Evolutionary conservation across 2,113 vertebrate species (phyloP).

Genomic region (Ursus arctos): DNA sequence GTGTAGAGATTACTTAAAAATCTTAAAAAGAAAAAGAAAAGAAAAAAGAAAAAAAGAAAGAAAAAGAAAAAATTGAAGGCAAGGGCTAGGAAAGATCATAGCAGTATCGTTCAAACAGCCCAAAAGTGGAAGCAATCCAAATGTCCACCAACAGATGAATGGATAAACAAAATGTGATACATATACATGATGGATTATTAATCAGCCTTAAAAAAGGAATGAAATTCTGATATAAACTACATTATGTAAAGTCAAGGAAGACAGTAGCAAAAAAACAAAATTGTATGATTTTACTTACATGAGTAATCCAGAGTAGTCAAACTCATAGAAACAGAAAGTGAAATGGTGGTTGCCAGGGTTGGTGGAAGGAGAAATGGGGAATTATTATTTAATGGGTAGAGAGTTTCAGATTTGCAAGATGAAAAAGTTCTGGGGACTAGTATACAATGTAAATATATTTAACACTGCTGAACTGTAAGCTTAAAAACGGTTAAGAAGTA

Average conservation of each 20-base stretch:
- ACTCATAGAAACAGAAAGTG: not conserved
- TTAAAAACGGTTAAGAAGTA: not conserved
- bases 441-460: not conserved
- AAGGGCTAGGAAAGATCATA: not conserved
- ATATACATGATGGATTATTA: not conserved
- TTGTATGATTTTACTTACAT: not conserved
- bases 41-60: not conserved
- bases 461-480: not conserved
- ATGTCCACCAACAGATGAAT: not conserved
- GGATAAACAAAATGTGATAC: not conserved
- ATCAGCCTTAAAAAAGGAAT: not conserved
- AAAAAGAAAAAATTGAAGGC: not conserved
- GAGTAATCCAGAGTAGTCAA: not conserved
- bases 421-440: not conserved
- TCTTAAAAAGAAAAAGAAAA: not conserved
- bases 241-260: not conserved
- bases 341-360: not conserved
- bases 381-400: not conserved
- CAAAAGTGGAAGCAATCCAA: not conserved
- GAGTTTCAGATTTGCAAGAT: not conserved
- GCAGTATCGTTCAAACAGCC: not conserved
- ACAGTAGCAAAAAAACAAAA: not conserved
- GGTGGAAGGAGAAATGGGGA: not conserved
- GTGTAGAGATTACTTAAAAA: not conserved
- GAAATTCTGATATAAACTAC: not conserved